Evolutionary conservation across 2,888 invertebrate genomes (phyloP).

Genomic region (Luperina nickerlii): DNA sequence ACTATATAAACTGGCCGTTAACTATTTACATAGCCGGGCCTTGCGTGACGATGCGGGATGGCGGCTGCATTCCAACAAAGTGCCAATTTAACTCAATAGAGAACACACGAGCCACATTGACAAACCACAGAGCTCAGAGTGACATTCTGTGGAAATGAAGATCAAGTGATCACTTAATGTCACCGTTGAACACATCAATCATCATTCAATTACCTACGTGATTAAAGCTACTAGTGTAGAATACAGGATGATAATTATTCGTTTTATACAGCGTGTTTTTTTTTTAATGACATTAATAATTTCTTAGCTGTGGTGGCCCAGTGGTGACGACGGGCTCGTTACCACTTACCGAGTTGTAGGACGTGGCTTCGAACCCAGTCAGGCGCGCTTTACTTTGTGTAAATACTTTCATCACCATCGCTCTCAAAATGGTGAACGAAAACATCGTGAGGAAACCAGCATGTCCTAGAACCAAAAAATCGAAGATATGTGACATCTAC

Average conservation of each 20-base stretch:
- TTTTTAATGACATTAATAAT: too few species aligned
- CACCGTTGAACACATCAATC: constrained; percentile 37
- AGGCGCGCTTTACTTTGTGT: not conserved
- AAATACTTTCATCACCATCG: not conserved
- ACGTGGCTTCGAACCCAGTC: not conserved
- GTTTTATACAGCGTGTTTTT: not conserved
- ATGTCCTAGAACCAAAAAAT: not conserved
- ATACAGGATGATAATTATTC: not conserved
- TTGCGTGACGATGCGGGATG: constrained; percentile 40
- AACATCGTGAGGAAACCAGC: not conserved
- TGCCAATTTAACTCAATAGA: constrained; percentile 55
- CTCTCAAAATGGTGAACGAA: not conserved
- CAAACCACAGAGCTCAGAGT: constrained; percentile 19
- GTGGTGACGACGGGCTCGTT: not conserved
- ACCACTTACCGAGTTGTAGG: not conserved
- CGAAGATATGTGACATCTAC: not conserved
- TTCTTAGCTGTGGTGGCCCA: too few species aligned
- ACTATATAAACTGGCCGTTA: not conserved
- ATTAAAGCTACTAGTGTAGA: constrained; percentile 2
- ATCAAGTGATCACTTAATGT: constrained; percentile 46
- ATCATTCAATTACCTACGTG: constrained; percentile 32
- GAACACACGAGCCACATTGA: constrained; percentile 12
- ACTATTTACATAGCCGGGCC: not conserved
- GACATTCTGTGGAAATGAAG: constrained; percentile 26
- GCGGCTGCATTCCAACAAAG: constrained; percentile 47